A percentile compares a stretch with the other conserved stretches of the same genome.
These are phyloP conservation scores for Drosophila incognita DNA, from an alignment of 2,888 invertebrate species.

Conservation along the genomic window DNA sequence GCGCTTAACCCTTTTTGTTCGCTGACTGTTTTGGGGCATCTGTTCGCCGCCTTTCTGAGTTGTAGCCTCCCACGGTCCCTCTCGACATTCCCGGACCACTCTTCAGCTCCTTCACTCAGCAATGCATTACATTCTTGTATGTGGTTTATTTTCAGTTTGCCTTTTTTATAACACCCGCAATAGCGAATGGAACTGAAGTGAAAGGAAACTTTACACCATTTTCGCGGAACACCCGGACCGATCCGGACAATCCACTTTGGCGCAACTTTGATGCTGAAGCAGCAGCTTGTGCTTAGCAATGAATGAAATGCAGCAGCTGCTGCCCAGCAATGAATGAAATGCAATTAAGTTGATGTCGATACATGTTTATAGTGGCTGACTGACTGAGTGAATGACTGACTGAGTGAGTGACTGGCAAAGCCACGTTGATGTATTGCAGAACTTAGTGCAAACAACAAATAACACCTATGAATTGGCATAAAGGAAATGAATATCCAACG, in stretches of 20 bases:
- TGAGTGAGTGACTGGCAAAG: constrained; percentile 38
- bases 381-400: constrained; percentile 27
- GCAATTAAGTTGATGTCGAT: constrained; percentile 78
- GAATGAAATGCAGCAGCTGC: constrained; percentile 72
- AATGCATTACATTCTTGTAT: constrained; percentile 56
- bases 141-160: constrained; percentile 21
- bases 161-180: constrained; percentile 42
- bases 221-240: constrained; percentile 18
- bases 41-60: constrained; percentile 29
- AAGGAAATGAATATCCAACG: constrained; percentile 46
- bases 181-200: constrained; percentile 60
- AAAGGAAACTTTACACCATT: constrained; percentile 80
- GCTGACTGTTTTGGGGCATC: constrained; percentile 34
- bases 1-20: constrained; percentile 65
- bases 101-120: constrained; percentile 26
- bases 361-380: constrained; percentile 55
- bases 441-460: constrained; percentile 1
- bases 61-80: constrained; percentile 34
- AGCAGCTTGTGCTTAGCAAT: constrained; percentile 68
- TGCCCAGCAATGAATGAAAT: constrained; percentile 79
- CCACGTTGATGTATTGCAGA: constrained; percentile 23
- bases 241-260: background rate
- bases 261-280: constrained; percentile 13
- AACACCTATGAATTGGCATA: constrained; percentile 28
- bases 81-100: constrained; percentile 16